Evolutionary conservation across 1,140 invertebrate genomes (phyloP), one percentile per base, ranked within the genome.

Genomic region (Hydropsyche tenuis): DNA sequence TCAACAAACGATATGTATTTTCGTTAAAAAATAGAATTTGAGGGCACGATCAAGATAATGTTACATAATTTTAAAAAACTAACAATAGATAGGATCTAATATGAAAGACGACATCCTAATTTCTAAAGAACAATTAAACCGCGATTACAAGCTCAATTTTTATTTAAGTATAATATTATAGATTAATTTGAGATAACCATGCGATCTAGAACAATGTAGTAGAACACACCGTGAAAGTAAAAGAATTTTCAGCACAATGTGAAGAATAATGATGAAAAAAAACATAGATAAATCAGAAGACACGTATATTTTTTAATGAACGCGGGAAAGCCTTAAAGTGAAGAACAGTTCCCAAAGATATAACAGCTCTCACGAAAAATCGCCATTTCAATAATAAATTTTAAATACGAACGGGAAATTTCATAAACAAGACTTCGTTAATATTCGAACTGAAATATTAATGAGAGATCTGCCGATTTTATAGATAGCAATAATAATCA

Each of bases 151-250:
- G 30, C 30, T 4, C 30, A 37, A 37, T 37, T 37, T 4, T 3
- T 9, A 37, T 37, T 37, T 4, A 37, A 37, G 9, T 9, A 37
- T 37, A 37, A 18, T 7, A 5, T 5, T 46, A 46, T 7, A 53
- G 48, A 53, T 53, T 53, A 1, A 53, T 18, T 48, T 48, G 46
- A 53, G 48, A 53, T 53, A 53, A 53, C 48, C 20, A 5, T 53
- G 48, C 6, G 48, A 53, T 53, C 16, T 20, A 18, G 48, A 53
- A 53, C 48, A 53, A 53, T 53, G 48, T 53, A 12, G 11, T 46
- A 46, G 12, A 46, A 5, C 16, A n/a, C 16, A 20, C 16, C 48
- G 20, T 18, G 16, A 53, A n/a, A 48, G 16, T 18, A 4, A 14
- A 48, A 14, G 12, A 48, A 48, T 48, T 48, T 48, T n/a, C 12